A percentile compares a stretch with the other conserved stretches of the same genome.
Evolutionary conservation across 2,113 vertebrate species (phyloP).

Genomic region (Rissa tridactyla): DNA sequence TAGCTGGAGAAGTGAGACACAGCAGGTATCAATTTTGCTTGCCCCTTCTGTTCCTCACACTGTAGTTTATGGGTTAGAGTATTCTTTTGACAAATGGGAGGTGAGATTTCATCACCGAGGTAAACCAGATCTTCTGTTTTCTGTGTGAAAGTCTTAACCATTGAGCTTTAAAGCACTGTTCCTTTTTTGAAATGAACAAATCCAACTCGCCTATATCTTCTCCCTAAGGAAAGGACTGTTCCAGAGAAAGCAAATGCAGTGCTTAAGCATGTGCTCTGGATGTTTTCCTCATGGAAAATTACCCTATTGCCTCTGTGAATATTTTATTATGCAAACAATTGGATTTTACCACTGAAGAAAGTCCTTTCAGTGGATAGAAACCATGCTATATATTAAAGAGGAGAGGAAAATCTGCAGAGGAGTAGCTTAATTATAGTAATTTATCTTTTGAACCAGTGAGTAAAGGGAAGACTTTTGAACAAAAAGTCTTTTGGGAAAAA

Average conservation of each 20-base stretch:
- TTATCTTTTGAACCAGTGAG: neutral
- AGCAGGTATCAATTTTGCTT: neutral
- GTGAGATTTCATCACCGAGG: neutral
- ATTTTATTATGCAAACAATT: neutral
- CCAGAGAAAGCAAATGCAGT: neutral
- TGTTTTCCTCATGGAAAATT: neutral
- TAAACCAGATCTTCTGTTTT: neutral
- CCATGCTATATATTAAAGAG: neutral
- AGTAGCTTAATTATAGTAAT: constrained; percentile 12
- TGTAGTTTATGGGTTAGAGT: neutral
- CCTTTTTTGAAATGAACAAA: neutral
- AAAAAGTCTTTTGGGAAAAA: neutral
- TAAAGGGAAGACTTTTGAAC: neutral
- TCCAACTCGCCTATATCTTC: neutral
- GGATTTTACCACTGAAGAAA: neutral
- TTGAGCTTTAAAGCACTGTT: neutral
- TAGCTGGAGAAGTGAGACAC: neutral
- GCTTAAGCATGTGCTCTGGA: neutral
- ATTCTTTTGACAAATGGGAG: neutral
- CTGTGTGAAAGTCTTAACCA: neutral
- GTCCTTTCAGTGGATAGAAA: neutral
- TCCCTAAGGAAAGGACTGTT: neutral
- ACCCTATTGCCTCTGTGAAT: neutral
- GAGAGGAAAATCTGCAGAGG: neutral
- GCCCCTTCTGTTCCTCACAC: neutral